A percentile compares a stretch with the other conserved stretches of the same genome.
These are phyloP conservation scores for Danio kyathit DNA, from an alignment of 2,797 vertebrate genomes.

Conservation along the genomic window DNA sequence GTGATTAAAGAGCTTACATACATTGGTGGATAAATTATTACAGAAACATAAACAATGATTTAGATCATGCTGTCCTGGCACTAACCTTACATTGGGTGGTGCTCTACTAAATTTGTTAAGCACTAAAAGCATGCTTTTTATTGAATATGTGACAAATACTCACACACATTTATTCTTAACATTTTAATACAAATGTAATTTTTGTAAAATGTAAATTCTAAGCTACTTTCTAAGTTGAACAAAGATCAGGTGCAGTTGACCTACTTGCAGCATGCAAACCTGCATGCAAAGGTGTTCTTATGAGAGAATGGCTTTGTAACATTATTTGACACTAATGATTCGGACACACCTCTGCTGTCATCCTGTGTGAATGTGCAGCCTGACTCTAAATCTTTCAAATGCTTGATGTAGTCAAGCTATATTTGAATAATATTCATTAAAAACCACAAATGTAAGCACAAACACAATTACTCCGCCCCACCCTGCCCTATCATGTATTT, in stretches of 20 bases:
- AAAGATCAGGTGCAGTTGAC: not conserved
- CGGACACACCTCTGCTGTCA: not conserved
- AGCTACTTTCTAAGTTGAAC: not conserved
- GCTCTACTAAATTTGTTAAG: too few relatives aligned
- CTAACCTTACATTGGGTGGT: too few relatives aligned
- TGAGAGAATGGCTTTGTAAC: not conserved
- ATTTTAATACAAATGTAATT: too few relatives aligned
- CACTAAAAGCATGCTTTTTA: too few relatives aligned
- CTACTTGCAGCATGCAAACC: constrained; percentile 4
- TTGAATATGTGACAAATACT: too few relatives aligned
- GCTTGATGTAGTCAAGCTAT: not conserved
- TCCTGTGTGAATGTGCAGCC: not conserved
- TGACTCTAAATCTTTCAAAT: not conserved
- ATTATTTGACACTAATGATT: not conserved
- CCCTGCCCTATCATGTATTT: not conserved
- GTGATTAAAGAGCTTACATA: too few relatives aligned
- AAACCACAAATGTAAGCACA: not conserved
- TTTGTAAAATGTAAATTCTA: too few relatives aligned
- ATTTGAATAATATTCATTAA: not conserved
- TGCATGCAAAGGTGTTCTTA: constrained; percentile 1
- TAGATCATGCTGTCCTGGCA: too few relatives aligned
- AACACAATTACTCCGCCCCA: not conserved
- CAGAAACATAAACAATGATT: too few relatives aligned
- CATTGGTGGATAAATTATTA: too few relatives aligned
- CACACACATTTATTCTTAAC: too few relatives aligned